Base-by-base conservation (phyloP, 2,888 invertebrate genomes). In the Cephus pulcher region DNA sequence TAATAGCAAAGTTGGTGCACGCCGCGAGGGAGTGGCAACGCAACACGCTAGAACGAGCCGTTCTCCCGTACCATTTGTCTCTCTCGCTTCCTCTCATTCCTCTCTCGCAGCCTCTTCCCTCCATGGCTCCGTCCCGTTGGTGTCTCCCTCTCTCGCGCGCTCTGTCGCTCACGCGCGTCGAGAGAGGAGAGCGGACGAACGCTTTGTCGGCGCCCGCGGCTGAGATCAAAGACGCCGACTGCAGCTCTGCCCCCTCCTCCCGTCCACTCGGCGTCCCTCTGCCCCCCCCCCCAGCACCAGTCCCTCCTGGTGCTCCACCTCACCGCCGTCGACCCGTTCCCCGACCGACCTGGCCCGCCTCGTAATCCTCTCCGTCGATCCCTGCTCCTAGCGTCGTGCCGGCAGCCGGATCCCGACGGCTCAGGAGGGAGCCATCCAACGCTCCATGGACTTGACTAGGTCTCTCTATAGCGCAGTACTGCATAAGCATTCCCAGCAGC, bases 171-270 rank as follows among this genome's bases (percentile, higher is more conserved):
- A 23, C 33, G 71, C 34, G 71, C 71, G 71, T 34, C 71, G 82
- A 80, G 80, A 80, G 82, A 82, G 79, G 81, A 81, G 81, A 82
- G 81, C 80, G 86, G 89, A 87, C 89, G 89, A 86, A 85, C 85
- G 89, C 89, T 90, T 90, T 89, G 89, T 89, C 89, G 91, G 90
- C 89, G 90, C 90, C 90, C 90, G 90, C 89, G 90, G 90, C 89
- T 78, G 86, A 90, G 88, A 90, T 89, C 90, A 90, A 90, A 89
- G 87, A 88, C 86, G 87, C 90, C 90, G 89, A 88, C 56, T 56
- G 56, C 87, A 86, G 84, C 86, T 82, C 78, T 83, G 76, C 37
- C 78, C 76, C 35, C 75, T 40, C 78, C 70, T 76, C 74, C 77
- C 74, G 78, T 56, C n/a, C 37, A 33, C 33, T 70, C 75, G 68